phyloP scores from a whole-genome alignment of 2,113 vertebrate genomes.

The Ptilonorhynchus violaceus region DNA sequence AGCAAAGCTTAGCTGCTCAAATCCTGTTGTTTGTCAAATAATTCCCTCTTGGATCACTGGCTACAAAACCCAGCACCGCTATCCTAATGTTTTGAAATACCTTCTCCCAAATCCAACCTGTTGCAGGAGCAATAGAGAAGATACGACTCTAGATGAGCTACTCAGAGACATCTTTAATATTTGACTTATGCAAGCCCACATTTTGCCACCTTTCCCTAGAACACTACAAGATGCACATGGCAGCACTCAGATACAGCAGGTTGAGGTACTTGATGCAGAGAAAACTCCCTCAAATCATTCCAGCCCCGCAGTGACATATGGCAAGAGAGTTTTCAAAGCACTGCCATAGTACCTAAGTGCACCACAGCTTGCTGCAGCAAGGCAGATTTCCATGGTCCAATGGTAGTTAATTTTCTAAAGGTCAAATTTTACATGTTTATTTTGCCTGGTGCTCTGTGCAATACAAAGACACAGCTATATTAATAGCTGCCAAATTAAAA shows the following conservation, averaged over 20 bases:
- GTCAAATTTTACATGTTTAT: slow-evolving; percentile 62
- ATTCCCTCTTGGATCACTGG: background rate
- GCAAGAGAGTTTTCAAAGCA: background rate
- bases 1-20: background rate
- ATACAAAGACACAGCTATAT: slow-evolving; percentile 44
- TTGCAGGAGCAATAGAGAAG: background rate
- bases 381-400: background rate
- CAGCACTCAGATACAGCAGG: background rate
- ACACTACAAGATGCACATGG: no score
- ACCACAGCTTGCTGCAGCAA: background rate
- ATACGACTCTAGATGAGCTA: background rate
- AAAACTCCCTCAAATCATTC: background rate
- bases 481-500: slow-evolving; percentile 62
- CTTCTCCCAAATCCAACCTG: background rate
- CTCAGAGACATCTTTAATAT: background rate
- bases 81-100: background rate
- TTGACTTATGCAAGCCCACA: background rate
- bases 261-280: background rate
- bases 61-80: background rate
- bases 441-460: slow-evolving; percentile 50
- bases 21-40: background rate
- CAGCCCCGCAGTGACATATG: background rate
- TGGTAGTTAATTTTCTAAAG: slow-evolving; percentile 56
- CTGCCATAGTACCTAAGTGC: background rate
- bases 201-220: background rate